Conservation (phyloP, 2,888 invertebrate species). For the Stictocephala bisonia region DNA sequence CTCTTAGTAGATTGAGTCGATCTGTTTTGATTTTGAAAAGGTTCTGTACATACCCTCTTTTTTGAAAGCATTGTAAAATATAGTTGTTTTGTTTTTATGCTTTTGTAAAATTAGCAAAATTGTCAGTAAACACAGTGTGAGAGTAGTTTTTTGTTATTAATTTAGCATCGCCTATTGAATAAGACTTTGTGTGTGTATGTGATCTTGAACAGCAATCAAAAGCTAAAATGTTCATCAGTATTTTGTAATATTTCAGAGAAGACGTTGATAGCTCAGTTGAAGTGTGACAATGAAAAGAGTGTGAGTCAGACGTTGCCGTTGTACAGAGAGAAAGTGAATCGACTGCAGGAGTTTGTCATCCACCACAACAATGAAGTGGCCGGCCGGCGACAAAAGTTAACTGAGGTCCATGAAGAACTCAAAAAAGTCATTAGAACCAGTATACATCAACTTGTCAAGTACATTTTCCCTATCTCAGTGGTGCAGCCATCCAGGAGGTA, state of each 20-base stretch:
- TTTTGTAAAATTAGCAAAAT: too few relatives aligned
- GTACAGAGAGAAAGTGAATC: slow-evolving; percentile 31
- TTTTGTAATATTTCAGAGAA: slow-evolving; percentile 61
- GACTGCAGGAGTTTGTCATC: slow-evolving; percentile 18
- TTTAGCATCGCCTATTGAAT: too few relatives aligned
- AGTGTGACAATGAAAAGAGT: slow-evolving; percentile 41
- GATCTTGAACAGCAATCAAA: too few relatives aligned
- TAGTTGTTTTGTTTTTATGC: too few relatives aligned
- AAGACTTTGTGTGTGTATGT: too few relatives aligned
- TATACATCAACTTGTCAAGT: slow-evolving; percentile 73
- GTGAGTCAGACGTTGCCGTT: slow-evolving; percentile 17
- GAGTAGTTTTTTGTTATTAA: too few relatives aligned
- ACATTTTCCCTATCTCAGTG: slow-evolving; percentile 75
- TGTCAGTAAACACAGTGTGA: too few relatives aligned
- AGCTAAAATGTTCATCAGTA: too few relatives aligned
- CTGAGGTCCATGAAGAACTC: slow-evolving; percentile 65
- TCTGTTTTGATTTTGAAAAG: too few relatives aligned
- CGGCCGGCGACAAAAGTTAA: slow-evolving; percentile 22
- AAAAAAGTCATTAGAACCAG: slow-evolving; percentile 70
- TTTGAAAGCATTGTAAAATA: too few relatives aligned
- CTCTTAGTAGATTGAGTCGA: too few relatives aligned
- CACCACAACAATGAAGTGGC: slow-evolving; percentile 32
- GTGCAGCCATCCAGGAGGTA: slow-evolving; percentile 65
- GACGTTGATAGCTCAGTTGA: slow-evolving; percentile 29
- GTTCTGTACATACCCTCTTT: too few relatives aligned